Evolutionary conservation across 2,888 invertebrate species (phyloP).

Genomic region (Hylaea fasciaria): DNA sequence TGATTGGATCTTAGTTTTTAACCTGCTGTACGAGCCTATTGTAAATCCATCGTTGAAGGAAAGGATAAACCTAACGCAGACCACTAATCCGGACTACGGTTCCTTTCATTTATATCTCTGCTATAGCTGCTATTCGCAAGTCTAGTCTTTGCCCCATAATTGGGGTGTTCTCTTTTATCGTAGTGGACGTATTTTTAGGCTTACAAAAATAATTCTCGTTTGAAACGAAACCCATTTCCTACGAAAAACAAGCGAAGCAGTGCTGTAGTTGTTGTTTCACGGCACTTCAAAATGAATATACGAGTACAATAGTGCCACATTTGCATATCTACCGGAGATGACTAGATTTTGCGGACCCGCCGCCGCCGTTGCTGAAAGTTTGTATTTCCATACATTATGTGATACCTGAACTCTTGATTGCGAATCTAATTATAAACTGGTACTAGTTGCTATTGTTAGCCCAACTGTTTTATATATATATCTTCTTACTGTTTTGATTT

Average conservation of each 20-base stretch:
- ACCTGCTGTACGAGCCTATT: no score
- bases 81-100: no score
- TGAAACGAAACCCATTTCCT: background rate
- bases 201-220: background rate
- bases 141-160: no score
- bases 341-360: conserved; percentile 6
- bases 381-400: conserved; percentile 8
- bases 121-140: no score
- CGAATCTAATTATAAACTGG: background rate
- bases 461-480: background rate
- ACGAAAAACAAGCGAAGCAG: background rate
- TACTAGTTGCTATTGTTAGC: no score
- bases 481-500: no score
- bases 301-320: conserved; percentile 5
- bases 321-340: conserved; percentile 9
- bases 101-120: no score
- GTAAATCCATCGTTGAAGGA: no score
- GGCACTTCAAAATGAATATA: conserved; percentile 9
- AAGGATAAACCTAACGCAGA: no score
- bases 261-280: conserved; percentile 1
- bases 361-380: conserved; percentile 1
- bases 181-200: background rate
- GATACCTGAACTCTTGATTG: background rate
- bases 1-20: no score
- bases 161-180: no score